A percentile compares a stretch with the other conserved stretches of the same genome.
phyloP scores from a whole-genome alignment of 2,113 vertebrate species.

The Microcebus ravelobensis region DNA sequence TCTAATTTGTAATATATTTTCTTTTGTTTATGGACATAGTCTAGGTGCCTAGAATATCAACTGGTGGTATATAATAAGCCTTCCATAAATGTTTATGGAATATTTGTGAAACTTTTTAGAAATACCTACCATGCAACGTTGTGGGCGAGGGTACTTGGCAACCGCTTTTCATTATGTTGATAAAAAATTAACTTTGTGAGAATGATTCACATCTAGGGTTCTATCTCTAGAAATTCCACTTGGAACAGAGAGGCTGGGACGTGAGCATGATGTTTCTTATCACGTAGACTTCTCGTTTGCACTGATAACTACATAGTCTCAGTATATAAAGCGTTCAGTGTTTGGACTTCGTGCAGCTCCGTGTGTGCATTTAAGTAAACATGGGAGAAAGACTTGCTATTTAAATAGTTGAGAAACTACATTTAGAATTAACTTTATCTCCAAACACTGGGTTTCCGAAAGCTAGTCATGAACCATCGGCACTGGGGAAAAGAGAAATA shows the following conservation, averaged over 20 bases:
- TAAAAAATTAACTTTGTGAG: slow-evolving; percentile 33
- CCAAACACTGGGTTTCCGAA: slow-evolving; percentile 73
- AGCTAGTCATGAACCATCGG: slow-evolving; percentile 63
- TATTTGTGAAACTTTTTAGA: neutral
- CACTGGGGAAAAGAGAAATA: slow-evolving; percentile 72
- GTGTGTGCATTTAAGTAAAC: slow-evolving; percentile 76
- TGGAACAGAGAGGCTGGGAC: neutral
- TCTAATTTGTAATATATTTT: slow-evolving; percentile 17
- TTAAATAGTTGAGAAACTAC: slow-evolving; percentile 77
- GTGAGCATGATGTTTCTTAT: slow-evolving; percentile 55
- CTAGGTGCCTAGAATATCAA: slow-evolving; percentile 1
- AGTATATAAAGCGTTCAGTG: slow-evolving; percentile 73
- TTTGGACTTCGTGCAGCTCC: slow-evolving; percentile 70
- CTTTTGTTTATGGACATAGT: neutral
- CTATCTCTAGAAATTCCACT: slow-evolving; percentile 64
- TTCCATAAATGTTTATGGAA: slow-evolving; percentile 45
- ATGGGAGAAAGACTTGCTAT: slow-evolving; percentile 69
- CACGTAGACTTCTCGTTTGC: slow-evolving; percentile 58
- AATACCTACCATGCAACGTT: neutral
- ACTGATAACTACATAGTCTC: slow-evolving; percentile 46
- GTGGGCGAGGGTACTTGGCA: neutral
- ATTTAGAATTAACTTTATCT: slow-evolving; percentile 80
- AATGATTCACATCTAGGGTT: slow-evolving; percentile 50
- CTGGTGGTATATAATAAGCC: neutral
- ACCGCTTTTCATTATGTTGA: slow-evolving; percentile 32